These are phyloP conservation scores for Falco concolor DNA, from an alignment of 2,797 vertebrate species.

Conservation along the genomic window DNA sequence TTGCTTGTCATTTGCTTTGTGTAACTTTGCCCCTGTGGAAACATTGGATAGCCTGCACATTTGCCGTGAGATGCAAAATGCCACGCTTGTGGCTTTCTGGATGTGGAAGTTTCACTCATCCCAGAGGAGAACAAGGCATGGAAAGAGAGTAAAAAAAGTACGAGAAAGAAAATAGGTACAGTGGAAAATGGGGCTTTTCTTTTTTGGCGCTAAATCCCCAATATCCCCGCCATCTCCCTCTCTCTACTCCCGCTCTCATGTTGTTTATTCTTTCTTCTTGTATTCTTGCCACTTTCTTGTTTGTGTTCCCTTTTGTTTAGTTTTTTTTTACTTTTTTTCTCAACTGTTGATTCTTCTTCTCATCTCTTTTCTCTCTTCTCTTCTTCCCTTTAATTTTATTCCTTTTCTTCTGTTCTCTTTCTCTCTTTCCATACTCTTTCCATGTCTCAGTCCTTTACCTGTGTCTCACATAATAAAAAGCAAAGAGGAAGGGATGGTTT, in stretches of 20 bases:
- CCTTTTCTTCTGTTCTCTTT: not conserved
- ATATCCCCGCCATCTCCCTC: not conserved
- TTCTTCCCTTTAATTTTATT: not conserved
- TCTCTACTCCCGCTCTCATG: not conserved
- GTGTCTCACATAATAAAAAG: not conserved
- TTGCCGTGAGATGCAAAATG: not conserved
- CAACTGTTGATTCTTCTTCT: not conserved
- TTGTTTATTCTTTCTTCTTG: not conserved
- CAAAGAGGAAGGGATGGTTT: not conserved
- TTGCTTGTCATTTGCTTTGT: not conserved
- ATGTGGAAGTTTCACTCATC: not conserved
- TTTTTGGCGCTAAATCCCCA: not conserved
- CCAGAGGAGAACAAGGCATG: not conserved
- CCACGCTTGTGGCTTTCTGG: not conserved
- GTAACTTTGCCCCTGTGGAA: not conserved
- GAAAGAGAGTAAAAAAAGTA: not conserved
- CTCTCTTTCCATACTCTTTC: not conserved
- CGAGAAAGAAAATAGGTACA: not conserved
- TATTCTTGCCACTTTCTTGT: not conserved
- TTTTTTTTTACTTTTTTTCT: not conserved
- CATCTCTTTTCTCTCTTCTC: not conserved
- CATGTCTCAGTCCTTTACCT: not conserved
- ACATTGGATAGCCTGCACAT: not conserved
- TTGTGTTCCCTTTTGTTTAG: not conserved
- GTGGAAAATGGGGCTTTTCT: not conserved